Evolutionary conservation across 2,888 invertebrate genomes (phyloP).

Genomic region (Sesamia inferens): DNA sequence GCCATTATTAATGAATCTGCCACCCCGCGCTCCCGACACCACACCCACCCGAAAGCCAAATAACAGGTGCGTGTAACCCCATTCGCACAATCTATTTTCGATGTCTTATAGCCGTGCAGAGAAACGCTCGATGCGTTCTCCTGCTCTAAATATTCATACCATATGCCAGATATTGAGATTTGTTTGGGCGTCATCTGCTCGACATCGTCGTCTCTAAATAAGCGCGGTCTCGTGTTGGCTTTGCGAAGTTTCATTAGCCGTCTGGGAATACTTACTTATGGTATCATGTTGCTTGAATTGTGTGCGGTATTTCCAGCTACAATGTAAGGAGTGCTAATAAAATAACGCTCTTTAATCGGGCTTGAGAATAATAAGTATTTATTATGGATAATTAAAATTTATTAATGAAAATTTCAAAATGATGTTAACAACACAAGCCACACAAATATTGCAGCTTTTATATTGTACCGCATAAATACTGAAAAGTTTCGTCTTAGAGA

Average conservation of each 20-base stretch:
- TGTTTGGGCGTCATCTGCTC: constrained; percentile 89
- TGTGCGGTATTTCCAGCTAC: constrained; percentile 71
- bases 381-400: constrained; percentile 15
- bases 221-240: constrained; percentile 83
- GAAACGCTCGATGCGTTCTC: constrained; percentile 86
- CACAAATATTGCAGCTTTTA: neutral
- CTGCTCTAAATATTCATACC: constrained; percentile 89
- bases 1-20: constrained; percentile 89
- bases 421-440: neutral
- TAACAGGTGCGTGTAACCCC: constrained; percentile 90
- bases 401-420: neutral
- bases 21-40: constrained; percentile 79
- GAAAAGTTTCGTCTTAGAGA: constrained; percentile 21
- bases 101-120: constrained; percentile 88
- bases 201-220: constrained; percentile 85
- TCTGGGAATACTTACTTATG: constrained; percentile 83
- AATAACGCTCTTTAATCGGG: constrained; percentile 46
- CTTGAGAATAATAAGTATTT: constrained; percentile 31
- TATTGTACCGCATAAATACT: constrained; percentile 11
- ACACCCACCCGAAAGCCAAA: constrained; percentile 85
- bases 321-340: constrained; percentile 60
- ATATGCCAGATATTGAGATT: constrained; percentile 89
- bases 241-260: constrained; percentile 87
- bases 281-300: constrained; percentile 83
- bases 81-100: constrained; percentile 90